A percentile compares a stretch with the other conserved stretches of the same genome.
Evolutionary conservation across 2,113 vertebrate species (phyloP).

Genomic region (Chrysemys picta): DNA sequence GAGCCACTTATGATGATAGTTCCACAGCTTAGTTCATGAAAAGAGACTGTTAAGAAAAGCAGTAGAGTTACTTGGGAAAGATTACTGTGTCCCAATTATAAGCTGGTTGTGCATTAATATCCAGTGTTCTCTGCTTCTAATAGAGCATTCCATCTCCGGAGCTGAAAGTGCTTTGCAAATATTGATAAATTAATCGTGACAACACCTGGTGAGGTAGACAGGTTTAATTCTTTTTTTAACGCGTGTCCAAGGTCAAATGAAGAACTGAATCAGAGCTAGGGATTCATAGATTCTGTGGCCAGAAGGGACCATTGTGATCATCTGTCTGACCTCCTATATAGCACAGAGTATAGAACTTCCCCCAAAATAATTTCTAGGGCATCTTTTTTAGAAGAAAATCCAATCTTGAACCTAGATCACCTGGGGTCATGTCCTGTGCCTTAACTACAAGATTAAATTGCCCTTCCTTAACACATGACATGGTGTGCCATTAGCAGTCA

Average conservation of each 20-base stretch:
- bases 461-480: slow-evolving; percentile 8
- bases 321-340: too few species aligned
- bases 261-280: slow-evolving; percentile 33
- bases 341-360: too few species aligned
- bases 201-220: slow-evolving; percentile 32
- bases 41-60: not conserved
- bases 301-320: too few species aligned
- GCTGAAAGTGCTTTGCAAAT: not conserved
- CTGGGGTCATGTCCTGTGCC: not conserved
- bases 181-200: slow-evolving; percentile 13
- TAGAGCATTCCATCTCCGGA: not conserved
- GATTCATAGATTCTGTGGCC: not conserved
- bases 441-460: slow-evolving; percentile 21
- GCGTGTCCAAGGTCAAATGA: not conserved
- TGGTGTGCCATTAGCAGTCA: slow-evolving; percentile 8
- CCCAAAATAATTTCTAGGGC: too few species aligned
- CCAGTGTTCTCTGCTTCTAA: not conserved
- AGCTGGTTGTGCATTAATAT: not conserved
- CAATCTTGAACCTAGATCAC: slow-evolving; percentile 8
- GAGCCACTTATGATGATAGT: not conserved
- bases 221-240: slow-evolving; percentile 16
- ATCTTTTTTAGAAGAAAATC: too few species aligned
- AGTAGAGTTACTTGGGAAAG: not conserved
- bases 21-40: not conserved
- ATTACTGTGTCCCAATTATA: not conserved